These are phyloP conservation scores for Nasonia giraulti DNA, from an alignment of 1,140 invertebrate species.

Conservation along the genomic window DNA sequence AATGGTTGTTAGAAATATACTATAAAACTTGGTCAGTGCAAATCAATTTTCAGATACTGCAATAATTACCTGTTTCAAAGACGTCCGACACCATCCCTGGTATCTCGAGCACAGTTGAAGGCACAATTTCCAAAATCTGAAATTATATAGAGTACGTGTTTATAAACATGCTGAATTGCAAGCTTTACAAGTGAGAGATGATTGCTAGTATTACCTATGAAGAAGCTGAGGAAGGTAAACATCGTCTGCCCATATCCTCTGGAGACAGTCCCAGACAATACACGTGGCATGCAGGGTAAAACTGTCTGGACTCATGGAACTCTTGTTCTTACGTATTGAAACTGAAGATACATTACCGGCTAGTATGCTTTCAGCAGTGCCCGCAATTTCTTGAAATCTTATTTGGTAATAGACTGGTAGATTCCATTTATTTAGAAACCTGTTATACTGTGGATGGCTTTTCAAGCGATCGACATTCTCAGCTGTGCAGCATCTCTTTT, in stretches of 20 bases:
- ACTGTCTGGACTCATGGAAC: constrained; percentile 61
- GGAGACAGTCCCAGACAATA: constrained; percentile 77
- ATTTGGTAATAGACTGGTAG: constrained; percentile 97
- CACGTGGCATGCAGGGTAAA: constrained; percentile 75
- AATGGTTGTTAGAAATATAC: constrained; percentile 11
- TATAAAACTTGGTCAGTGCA: constrained; percentile 10
- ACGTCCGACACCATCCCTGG: constrained; percentile 79
- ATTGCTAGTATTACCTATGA: constrained; percentile 71
- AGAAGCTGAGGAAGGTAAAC: constrained; percentile 84
- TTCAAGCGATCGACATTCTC: constrained; percentile 76
- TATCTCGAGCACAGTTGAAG: constrained; percentile 88
- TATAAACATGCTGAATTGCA: constrained; percentile 35
- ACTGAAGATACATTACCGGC: constrained; percentile 65
- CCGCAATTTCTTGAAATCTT: constrained; percentile 92
- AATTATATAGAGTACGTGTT: background rate
- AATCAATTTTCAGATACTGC: constrained; percentile 40
- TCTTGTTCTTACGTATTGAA: constrained; percentile 63
- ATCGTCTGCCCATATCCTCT: constrained; percentile 83
- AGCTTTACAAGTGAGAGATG: background rate
- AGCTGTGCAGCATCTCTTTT: constrained; percentile 76
- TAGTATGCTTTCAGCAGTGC: constrained; percentile 78
- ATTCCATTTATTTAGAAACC: constrained; percentile 92
- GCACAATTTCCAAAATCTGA: constrained; percentile 90
- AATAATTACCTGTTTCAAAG: constrained; percentile 66
- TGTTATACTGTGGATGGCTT: constrained; percentile 80